These are phyloP conservation scores for Lasioglossum figueresi DNA, from an alignment of 2,888 invertebrate species.

Conservation along the genomic window DNA sequence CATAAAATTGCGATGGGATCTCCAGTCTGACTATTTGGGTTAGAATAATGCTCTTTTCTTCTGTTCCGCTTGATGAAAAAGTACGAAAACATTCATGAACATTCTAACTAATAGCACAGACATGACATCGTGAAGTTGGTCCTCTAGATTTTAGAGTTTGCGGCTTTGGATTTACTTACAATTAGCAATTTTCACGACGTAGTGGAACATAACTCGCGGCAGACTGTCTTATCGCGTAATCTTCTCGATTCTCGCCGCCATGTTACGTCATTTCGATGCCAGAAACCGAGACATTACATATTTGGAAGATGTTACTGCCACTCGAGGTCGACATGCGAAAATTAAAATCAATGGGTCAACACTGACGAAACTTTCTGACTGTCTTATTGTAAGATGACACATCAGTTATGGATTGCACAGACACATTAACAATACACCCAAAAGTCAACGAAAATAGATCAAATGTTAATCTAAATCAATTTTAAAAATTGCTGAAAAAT, in stretches of 20 bases:
- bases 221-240: slow-evolving; percentile 59
- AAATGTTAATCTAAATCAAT: background rate
- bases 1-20: too few relatives aligned
- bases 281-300: slow-evolving; percentile 61
- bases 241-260: slow-evolving; percentile 49
- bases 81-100: too few relatives aligned
- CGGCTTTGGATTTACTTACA: background rate
- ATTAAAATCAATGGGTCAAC: slow-evolving; percentile 29
- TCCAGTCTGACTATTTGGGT: too few relatives aligned
- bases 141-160: background rate
- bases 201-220: slow-evolving; percentile 55
- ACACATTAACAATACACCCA: too few relatives aligned
- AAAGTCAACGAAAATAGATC: background rate
- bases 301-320: slow-evolving; percentile 57
- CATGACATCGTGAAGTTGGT: background rate
- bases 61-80: too few relatives aligned
- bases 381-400: too few relatives aligned
- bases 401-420: too few relatives aligned
- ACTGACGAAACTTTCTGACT: background rate
- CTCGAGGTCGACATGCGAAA: slow-evolving; percentile 47
- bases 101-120: too few relatives aligned
- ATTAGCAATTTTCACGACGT: slow-evolving; percentile 19
- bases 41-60: too few relatives aligned
- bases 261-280: slow-evolving; percentile 64
- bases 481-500: background rate